Conservation (phyloP, 2,113 vertebrate genomes). For the Malurus cyaneus region DNA sequence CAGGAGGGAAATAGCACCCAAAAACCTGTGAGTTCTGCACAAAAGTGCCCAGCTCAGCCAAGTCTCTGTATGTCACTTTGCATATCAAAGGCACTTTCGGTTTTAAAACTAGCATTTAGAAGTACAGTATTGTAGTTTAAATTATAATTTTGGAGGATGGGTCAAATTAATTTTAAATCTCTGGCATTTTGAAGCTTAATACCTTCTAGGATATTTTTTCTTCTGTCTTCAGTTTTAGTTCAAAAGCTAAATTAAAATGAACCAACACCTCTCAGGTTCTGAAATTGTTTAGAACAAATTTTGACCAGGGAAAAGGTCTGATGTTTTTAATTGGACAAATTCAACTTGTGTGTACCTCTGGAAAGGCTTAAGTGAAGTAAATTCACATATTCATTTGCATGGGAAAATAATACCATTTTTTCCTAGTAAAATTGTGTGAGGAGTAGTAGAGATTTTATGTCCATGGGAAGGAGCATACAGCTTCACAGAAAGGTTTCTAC, state of each 20-base stretch:
- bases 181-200: neutral
- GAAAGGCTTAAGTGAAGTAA: neutral
- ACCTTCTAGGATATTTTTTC: neutral
- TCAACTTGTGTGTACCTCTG: neutral
- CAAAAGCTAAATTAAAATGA: slow-evolving; percentile 1
- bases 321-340: slow-evolving; percentile 1
- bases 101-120: neutral
- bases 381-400: neutral
- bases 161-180: neutral
- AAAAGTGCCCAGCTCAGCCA: neutral
- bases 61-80: neutral
- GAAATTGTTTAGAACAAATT: neutral
- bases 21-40: neutral
- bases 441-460: neutral
- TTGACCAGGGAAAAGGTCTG: neutral
- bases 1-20: accelerated
- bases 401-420: neutral
- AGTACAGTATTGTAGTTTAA: neutral
- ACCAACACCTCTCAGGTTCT: neutral
- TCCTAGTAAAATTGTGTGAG: neutral
- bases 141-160: neutral
- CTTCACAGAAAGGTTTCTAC: neutral
- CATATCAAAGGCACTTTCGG: neutral
- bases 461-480: neutral
- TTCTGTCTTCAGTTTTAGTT: neutral